Evolutionary conservation across 2,888 invertebrate genomes (phyloP), one percentile per base, ranked within the genome.

Genomic region (Synanthedon vespiformis): DNA sequence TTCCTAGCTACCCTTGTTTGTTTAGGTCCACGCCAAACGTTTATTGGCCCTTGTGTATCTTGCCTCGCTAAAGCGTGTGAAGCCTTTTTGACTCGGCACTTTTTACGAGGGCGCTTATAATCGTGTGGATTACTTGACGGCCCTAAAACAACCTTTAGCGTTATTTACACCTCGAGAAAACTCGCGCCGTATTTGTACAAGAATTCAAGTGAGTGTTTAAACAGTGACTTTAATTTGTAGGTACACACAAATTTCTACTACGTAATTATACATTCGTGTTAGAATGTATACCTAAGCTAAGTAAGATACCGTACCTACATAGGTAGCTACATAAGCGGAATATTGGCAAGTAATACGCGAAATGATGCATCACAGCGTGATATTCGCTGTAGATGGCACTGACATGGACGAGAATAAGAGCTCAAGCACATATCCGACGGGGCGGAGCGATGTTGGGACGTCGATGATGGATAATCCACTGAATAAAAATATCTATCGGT

Each of bases 1-100:
- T 87, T 84, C 86, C 85, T 81, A 82, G 84, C 85, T 84, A 84
- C 86, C 83, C 85, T 70, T 86, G 85, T 86, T 86, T 86, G 78
- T 84, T 86, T 85, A 86, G 86, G 86, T 75, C 82, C 79, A 73
- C 72, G 72, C 75, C 80, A 74, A 84, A 83, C 84, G 82, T 83
- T 84, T 81, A 80, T 82, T 82, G 82, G 81, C 81, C 83, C 80
- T 83, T 85, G 84, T 85, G 77, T 85, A 79, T 76, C 76, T 79
- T 80, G 72, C 80, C 80, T 78, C 72, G 73, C 77, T 76, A 76
- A 78, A 80, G 80, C 82, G 84, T 41, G 53, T 80, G 74, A 83
- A 81, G 80, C 80, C 83, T 82, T 84, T 84, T 86, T 81, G 83
- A 85, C 84, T 84, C 77, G 78, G 80, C 84, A 85, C 82, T 85